Evolutionary conservation across 2,113 vertebrate species (phyloP), one percentile per base, ranked within the genome.

Genomic region (Neogobius melanostomus): DNA sequence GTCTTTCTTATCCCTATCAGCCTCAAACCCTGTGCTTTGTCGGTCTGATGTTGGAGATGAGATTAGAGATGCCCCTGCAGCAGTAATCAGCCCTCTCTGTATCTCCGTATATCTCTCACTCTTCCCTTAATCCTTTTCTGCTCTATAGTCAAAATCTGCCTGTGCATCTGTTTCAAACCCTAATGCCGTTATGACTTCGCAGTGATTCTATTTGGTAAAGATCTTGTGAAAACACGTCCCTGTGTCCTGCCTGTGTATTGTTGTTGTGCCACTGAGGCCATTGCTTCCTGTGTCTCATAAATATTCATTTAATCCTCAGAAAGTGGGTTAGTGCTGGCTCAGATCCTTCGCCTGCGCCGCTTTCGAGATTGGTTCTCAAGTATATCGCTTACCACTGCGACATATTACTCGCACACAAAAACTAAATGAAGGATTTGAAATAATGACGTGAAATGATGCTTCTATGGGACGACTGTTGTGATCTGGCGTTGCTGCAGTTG

Each of bases 221-320:
- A 50, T 50, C 28, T 36, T 36, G 28, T 4, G 4, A 36, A 36
- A 36, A 36, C 28, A 4, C 28, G 28, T 36, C 28, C 28, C 47
- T 69, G 42, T 70, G 64, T 51, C 53, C 17, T 75, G 82, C 69
- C 49, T 11, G 64, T 64, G 65, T 21, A 2, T 74, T 69, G 28
- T 69, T 75, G 68, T 16, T 50, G 49, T 44, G 66, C 76, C 59
- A 60, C 67, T 3, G 0, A 65, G 63, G 69, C 75, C 76, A 77
- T 42, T 1, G 62, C 70, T 46, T 73, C 72, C 74, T 83, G 76
- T 76, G 77, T 5, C 71, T 45, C 72, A 86, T 86, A 66, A 89
- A 87, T 86, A 87, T 90, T 82, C 69, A 89, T 82, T 82, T 83
- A 82, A 87, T 84, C 72, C 77, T 60, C 5, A 6, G 57, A 76